Evolutionary conservation across 2,888 invertebrate species (phyloP).

Genomic region (Aspidiotus destructor): DNA sequence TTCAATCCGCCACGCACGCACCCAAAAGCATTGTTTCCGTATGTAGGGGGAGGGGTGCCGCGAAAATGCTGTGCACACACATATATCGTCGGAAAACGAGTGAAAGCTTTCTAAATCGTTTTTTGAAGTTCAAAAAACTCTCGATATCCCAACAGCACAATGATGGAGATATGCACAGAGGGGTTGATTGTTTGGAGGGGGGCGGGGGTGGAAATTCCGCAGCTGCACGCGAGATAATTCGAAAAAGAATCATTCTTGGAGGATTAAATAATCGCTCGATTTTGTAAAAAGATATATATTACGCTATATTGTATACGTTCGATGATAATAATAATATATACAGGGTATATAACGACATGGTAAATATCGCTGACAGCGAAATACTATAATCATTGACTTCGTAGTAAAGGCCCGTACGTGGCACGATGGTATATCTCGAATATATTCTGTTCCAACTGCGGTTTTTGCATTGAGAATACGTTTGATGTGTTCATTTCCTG

Average conservation of each 20-base stretch:
- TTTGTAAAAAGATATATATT: background rate
- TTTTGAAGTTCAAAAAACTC: slow-evolving; percentile 3
- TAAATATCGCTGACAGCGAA: background rate
- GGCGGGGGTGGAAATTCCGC: background rate
- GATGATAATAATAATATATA: background rate
- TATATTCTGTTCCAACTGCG: no score
- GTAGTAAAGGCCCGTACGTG: no score
- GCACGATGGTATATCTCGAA: no score
- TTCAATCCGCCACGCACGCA: background rate
- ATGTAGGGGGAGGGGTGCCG: background rate
- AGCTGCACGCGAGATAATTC: background rate
- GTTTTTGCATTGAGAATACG: no score
- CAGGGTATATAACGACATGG: background rate
- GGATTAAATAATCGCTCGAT: slow-evolving; percentile 17
- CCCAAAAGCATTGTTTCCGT: slow-evolving; percentile 15
- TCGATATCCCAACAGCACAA: no score
- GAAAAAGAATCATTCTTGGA: slow-evolving; percentile 9
- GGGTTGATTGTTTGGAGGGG: background rate
- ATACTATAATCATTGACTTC: no score
- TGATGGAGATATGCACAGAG: background rate
- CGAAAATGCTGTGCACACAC: background rate
- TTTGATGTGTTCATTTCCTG: no score
- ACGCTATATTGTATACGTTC: background rate
- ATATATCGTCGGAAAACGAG: background rate
- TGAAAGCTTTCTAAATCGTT: slow-evolving; percentile 7